A percentile compares a stretch with the other conserved stretches of the same genome.
Evolutionary conservation across 2,888 invertebrate species (phyloP).

Genomic region (Mantis religiosa): DNA sequence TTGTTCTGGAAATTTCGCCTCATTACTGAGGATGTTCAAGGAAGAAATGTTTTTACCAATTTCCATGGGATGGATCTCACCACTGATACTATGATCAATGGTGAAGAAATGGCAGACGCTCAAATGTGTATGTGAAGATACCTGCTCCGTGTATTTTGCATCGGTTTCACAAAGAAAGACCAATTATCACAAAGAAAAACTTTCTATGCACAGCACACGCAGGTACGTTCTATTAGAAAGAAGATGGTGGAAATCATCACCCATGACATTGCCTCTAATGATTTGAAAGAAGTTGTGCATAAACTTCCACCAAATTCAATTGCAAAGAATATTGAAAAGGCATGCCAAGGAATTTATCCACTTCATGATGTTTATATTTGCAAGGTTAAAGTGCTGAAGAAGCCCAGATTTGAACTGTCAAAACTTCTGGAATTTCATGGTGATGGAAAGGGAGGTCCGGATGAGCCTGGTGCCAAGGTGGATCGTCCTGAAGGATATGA

Average conservation of each 20-base stretch:
- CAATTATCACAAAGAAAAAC: conserved; percentile 93
- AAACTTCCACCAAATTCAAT: conserved; percentile 97
- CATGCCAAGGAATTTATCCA: conserved; percentile 94
- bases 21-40: conserved; percentile 97
- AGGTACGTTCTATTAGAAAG: conserved; percentile 88
- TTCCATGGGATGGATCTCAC: conserved; percentile 99
- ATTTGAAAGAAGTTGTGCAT: conserved; percentile 93
- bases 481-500: too few species aligned
- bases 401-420: too few species aligned
- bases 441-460: too few species aligned
- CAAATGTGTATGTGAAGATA: conserved; percentile 96
- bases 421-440: too few species aligned
- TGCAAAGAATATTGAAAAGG: conserved; percentile 98
- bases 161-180: conserved; percentile 97
- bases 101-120: conserved; percentile 99
- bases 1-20: conserved; percentile 98
- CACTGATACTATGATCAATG: conserved; percentile 96
- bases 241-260: conserved; percentile 98
- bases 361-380: conserved; percentile 97
- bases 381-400: too few species aligned
- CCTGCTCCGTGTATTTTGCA: conserved; percentile 93
- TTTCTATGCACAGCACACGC: conserved; percentile 96
- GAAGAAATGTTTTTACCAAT: conserved; percentile 89
- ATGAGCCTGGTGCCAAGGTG: too few species aligned
- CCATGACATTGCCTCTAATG: conserved; percentile 82